Evolutionary conservation across 1,140 invertebrate genomes (phyloP).

Genomic region (Babylonia areolata): DNA sequence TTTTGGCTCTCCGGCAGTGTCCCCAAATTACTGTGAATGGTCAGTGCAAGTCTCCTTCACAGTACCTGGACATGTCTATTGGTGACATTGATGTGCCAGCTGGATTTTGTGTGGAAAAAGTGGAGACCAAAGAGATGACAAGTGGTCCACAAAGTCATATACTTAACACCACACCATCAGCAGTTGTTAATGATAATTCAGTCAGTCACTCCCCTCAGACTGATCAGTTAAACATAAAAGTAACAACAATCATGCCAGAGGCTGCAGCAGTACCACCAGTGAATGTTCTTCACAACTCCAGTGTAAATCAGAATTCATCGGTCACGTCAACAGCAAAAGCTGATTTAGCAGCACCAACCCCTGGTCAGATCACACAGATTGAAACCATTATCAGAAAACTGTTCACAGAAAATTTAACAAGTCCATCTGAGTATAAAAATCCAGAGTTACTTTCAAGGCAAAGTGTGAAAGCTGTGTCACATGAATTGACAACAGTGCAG

Average conservation of each 20-base stretch:
- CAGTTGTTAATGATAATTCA: background rate
- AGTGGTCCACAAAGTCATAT: background rate
- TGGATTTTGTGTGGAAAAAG: slow-evolving; percentile 1
- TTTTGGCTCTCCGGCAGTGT: slow-evolving; percentile 25
- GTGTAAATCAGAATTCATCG: background rate
- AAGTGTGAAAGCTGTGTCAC: background rate
- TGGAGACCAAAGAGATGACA: background rate
- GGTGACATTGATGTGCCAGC: slow-evolving; percentile 2
- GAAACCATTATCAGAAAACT: background rate
- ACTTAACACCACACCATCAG: background rate
- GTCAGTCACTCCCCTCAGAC: too few relatives aligned
- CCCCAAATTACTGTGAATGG: slow-evolving; percentile 19
- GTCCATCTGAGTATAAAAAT: background rate
- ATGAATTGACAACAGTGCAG: too few relatives aligned
- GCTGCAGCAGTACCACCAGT: background rate
- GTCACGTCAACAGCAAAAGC: background rate
- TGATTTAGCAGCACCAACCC: background rate
- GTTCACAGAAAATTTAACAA: background rate
- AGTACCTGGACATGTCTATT: slow-evolving; percentile 1
- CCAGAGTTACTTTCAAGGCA: background rate
- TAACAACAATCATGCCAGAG: background rate
- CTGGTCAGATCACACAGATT: background rate
- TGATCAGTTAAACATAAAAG: background rate
- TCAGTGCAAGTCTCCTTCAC: slow-evolving; percentile 23
- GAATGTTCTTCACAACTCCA: background rate